These are phyloP conservation scores for Drosophila acutilabella DNA, from an alignment of 2,888 invertebrate species.

Conservation along the genomic window DNA sequence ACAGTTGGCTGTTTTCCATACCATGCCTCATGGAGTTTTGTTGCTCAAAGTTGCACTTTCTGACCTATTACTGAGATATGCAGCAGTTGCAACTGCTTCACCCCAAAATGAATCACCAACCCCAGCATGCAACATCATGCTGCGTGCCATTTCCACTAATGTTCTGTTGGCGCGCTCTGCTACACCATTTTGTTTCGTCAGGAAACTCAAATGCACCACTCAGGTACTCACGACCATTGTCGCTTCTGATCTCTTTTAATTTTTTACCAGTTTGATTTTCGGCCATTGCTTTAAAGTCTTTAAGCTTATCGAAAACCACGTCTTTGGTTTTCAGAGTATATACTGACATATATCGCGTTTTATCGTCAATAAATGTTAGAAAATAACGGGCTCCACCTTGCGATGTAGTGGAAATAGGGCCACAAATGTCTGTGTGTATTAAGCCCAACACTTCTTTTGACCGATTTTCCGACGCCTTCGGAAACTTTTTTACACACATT, in stretches of 20 bases:
- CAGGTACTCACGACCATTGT: too few species aligned
- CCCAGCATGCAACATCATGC: conserved; percentile 27
- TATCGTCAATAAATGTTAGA: conserved; percentile 23
- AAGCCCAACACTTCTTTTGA: conserved; percentile 12
- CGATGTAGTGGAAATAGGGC: conserved; percentile 6
- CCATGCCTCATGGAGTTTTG: conserved; percentile 21
- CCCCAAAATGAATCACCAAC: conserved; percentile 32
- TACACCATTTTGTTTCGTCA: conserved; percentile 24
- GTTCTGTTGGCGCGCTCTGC: conserved; percentile 33
- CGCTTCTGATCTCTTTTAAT: too few species aligned
- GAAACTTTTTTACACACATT: conserved; percentile 16
- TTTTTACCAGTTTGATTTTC: too few species aligned
- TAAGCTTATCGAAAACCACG: not conserved
- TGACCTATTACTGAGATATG: conserved; percentile 35
- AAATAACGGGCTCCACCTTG: conserved; percentile 12
- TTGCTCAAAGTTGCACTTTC: conserved; percentile 5
- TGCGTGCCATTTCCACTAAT: conserved; percentile 29
- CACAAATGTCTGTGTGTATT: conserved; percentile 18
- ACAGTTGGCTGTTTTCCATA: conserved; percentile 11
- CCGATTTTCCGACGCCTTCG: not conserved
- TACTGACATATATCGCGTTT: conserved; percentile 6
- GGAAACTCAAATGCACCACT: too few species aligned
- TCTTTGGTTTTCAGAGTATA: not conserved
- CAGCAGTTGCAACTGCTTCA: conserved; percentile 39
- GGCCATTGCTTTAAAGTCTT: too few species aligned